These are phyloP conservation scores for Lepidochitona cinerea DNA, from an alignment of 2,888 invertebrate genomes.

Conservation along the genomic window DNA sequence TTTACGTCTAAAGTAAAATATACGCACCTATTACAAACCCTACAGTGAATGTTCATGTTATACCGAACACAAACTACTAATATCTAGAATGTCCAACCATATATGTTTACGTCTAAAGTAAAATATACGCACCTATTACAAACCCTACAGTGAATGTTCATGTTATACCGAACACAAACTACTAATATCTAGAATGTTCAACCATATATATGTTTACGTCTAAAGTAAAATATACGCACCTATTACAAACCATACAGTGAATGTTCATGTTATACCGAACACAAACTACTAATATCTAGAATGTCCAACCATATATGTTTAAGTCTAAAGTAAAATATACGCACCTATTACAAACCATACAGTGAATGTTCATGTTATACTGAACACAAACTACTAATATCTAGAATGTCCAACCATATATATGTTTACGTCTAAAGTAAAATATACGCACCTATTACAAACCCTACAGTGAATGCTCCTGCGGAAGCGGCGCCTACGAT, in stretches of 20 bases:
- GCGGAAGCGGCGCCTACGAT: slow-evolving; percentile 12
- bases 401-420: too few relatives aligned
- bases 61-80: too few relatives aligned
- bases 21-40: background rate
- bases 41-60: background rate
- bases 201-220: background rate
- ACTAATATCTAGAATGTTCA: too few relatives aligned
- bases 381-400: too few relatives aligned
- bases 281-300: too few relatives aligned
- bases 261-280: background rate
- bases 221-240: background rate
- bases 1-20: too few relatives aligned
- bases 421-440: too few relatives aligned
- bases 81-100: too few relatives aligned
- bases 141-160: background rate
- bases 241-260: background rate
- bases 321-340: too few relatives aligned
- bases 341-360: too few relatives aligned
- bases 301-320: too few relatives aligned
- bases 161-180: background rate
- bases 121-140: background rate
- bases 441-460: slow-evolving; percentile 26
- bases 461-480: slow-evolving; percentile 26
- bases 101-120: background rate
- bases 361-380: too few relatives aligned